These are phyloP conservation scores for Dicaeum eximium DNA, from an alignment of 2,113 vertebrate species.

Conservation along the genomic window DNA sequence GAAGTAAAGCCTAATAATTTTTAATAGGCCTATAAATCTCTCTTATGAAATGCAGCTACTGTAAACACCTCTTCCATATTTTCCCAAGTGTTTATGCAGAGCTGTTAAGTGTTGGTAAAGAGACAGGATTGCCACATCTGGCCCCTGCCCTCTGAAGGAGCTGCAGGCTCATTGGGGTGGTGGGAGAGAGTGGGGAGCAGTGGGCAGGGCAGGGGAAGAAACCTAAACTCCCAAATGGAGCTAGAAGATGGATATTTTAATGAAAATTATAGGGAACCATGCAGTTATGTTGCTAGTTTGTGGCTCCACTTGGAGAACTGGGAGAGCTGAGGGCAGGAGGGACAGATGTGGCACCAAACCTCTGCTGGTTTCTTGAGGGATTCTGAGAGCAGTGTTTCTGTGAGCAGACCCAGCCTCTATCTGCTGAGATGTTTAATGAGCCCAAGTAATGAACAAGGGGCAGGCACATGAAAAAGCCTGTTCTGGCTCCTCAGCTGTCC, in stretches of 20 bases:
- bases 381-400: neutral
- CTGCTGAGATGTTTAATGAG: neutral
- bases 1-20: constrained; percentile 60
- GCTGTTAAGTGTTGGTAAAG: constrained; percentile 39
- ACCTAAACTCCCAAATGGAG: neutral
- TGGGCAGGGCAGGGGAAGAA: neutral
- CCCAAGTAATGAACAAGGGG: neutral
- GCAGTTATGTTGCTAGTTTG: neutral
- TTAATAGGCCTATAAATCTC: constrained; percentile 68
- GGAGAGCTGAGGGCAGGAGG: neutral
- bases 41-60: constrained; percentile 51
- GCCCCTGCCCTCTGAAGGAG: neutral
- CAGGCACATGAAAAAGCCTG: rapidly evolving
- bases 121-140: constrained; percentile 11
- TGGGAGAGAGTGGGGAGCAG: neutral
- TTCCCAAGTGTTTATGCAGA: constrained; percentile 47
- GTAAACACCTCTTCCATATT: constrained; percentile 60
- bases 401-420: neutral
- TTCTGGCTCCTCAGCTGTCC: neutral
- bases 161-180: neutral
- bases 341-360: neutral
- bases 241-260: neutral
- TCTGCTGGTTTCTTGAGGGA: neutral
- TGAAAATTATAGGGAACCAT: neutral
- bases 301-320: neutral